Evolutionary conservation across 2,888 invertebrate species (phyloP), one percentile per base, ranked within the genome.

Genomic region (Pyralis farinalis): DNA sequence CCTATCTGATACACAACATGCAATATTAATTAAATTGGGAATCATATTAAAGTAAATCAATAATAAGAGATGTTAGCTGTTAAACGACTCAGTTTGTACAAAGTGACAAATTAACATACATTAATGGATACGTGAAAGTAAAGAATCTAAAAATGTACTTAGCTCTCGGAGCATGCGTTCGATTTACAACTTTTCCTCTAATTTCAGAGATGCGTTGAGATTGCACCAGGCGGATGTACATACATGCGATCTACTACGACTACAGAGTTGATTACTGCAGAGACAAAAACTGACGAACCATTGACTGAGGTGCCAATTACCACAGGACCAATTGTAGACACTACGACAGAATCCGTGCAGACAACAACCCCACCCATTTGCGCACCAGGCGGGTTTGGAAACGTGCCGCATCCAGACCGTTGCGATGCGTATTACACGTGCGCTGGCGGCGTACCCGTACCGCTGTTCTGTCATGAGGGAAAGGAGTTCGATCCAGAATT

Each of bases 351-450:
- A 27, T 11, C 30, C 16, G 4, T 16, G 3, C 3, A 16, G 1
- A 21, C 31, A 1, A 40, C 45, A 0, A 40, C 44, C 1, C 29
- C 35, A 12, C 22, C 36, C 1, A 32, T 58, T 0, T 64, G 65
- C 34, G 55, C 58, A 0, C 46, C 55, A 2, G 63, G 53, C 0
- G 34, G 44, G 0, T 55, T 63, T 7, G 65, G 64, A 1, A 57
- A 58, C 10, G 33, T 69, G 0, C 50, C 66, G 0, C 56, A 70
- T 37, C 66, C 62, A 3, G 42, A 51, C 0, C 32, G 39, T 0
- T 71, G 71, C 37, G 46, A 60, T 37, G 43, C 49, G 5, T 71
- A 55, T 43, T 65, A 50, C 35, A 47, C 67, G 51, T 70, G 70
- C 16, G 41, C 57, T 0, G 57, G 48, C 3, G 60, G 58, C 0